Evolutionary conservation across 35 echinoderm and acorn worm genomes (phyloP).

Genomic region (Apostichopus parvimensis): DNA sequence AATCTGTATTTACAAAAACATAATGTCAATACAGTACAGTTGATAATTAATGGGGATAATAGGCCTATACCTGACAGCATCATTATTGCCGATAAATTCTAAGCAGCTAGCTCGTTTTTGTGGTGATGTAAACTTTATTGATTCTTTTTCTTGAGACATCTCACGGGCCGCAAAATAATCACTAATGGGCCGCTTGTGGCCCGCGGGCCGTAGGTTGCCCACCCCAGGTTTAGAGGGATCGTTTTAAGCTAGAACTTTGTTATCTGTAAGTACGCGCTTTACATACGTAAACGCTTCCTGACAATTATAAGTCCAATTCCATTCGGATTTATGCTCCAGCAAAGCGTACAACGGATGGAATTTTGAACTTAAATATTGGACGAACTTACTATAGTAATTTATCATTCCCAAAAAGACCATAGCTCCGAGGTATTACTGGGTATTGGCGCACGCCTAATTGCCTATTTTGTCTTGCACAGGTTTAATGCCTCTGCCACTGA

Average conservation of each 20-base stretch:
- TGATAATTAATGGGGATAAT: no score
- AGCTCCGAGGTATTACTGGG: constrained; percentile 6
- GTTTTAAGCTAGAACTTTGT: neutral
- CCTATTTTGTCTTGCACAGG: neutral
- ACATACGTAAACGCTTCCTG: constrained; percentile 28
- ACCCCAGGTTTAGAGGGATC: neutral
- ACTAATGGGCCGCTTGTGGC: no score
- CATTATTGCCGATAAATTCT: no score
- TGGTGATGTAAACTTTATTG: neutral
- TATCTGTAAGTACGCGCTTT: neutral
- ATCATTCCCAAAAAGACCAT: constrained; percentile 9
- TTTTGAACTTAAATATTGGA: constrained; percentile 31
- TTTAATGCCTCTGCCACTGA: neutral
- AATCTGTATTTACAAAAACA: no score
- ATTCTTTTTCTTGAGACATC: no score
- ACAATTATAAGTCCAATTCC: constrained; percentile 2
- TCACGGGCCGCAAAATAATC: no score
- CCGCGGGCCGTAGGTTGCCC: no score
- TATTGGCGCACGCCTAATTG: neutral
- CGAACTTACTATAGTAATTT: constrained; percentile 64
- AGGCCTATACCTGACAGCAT: no score
- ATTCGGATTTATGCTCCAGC: neutral
- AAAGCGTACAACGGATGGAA: no score
- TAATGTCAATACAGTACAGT: no score
- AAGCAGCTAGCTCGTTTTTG: no score